Base-by-base conservation (phyloP, 1,140 invertebrate species). In the Camponotus vicinus region DNA sequence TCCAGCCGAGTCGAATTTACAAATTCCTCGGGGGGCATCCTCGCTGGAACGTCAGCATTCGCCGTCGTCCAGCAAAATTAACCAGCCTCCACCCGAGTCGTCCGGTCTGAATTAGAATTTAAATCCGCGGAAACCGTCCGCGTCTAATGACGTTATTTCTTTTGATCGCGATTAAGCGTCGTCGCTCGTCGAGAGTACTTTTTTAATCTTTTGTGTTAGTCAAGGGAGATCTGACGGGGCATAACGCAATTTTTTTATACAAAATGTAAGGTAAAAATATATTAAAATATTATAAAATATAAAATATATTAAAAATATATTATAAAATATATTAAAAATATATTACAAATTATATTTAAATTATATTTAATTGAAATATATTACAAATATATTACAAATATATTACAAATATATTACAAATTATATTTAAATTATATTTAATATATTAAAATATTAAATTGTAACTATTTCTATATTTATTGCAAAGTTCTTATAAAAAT, bases 1-100 rank as follows among this genome's bases (percentile, higher is more conserved):
- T 94, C 89, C 86, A 84, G 63, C 90, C 66, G 64, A 80, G 89
- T 92, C 92, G 93, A 93, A 93, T 93, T 93, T 93, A 93, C 92
- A 93, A 93, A 93, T 93, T 93, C 91, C 91, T 93, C 73, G 82
- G 90, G 91, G 88, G 78, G 49, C 49, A 70, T 79, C 75, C 66
- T 52, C 40, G 49, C 37, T 73, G 59, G 57, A 42, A 66, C 21
- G 63, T 52, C 18, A 45, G 86, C 86, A 89, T 90, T 91, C 59
- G 71, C 78, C 63, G 70, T 76, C 69, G 75, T 79, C 77, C 67
- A 83, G 32, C 73, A 76, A 89, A 90, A 86, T 90, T 89, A 90
- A 88, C 88, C 89, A 80, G 70, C 85, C 21, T 70, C 79, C 64
- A 86, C 2, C 61, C 87, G 75, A 80, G 64, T 86, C 27, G 52